Base-by-base conservation (phyloP, 2,888 invertebrate genomes). In the Hedya salicella region DNA sequence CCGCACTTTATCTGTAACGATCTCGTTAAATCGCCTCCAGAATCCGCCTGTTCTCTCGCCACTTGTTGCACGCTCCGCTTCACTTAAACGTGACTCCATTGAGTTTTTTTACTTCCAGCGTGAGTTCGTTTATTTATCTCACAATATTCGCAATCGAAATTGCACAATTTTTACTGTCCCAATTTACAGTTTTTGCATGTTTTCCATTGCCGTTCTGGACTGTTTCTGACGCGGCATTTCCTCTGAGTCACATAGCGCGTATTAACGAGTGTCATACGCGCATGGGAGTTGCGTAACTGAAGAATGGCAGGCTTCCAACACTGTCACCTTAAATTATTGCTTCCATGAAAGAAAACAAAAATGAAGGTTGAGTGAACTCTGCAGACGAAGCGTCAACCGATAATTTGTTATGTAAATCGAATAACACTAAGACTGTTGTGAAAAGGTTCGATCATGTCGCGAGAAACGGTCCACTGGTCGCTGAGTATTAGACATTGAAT, bases 21-120 rank as follows among this genome's bases (percentile, higher is more conserved):
- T 77, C 73, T 75, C 73, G 69, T 73, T 75, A 72, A 75, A 75
- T 71, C 71, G 68, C 67, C 71, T 74, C 75, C 71, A 71, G 71
- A 75, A 75, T 78, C 78, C 67, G 74, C 72, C 75, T 73, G 76
- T 82, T 84, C 83, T 83, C 81, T 83, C 80, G 78, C 79, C 79
- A 86, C 83, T 87, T 85, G 82, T 86, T 88, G 83, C 84, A 87
- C 85, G 89, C 84, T 87, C 81, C 79, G 79, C 79, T 87, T 80
- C 80, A 74, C 78, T 78, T 75, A 80, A 81, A 87, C 88, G 87
- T 90, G 90, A 89, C 82, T 88, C 80, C 82, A 85, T 85, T 79
- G 71, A 79, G 75, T 86, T 86, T 87, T n/a, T 88, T 86, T 83
- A 74, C 75, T 75, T 74, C 75, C 73, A 72, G 75, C 75, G 70